Base-by-base conservation (phyloP, 2,113 vertebrate genomes). In the Perca fluviatilis region DNA sequence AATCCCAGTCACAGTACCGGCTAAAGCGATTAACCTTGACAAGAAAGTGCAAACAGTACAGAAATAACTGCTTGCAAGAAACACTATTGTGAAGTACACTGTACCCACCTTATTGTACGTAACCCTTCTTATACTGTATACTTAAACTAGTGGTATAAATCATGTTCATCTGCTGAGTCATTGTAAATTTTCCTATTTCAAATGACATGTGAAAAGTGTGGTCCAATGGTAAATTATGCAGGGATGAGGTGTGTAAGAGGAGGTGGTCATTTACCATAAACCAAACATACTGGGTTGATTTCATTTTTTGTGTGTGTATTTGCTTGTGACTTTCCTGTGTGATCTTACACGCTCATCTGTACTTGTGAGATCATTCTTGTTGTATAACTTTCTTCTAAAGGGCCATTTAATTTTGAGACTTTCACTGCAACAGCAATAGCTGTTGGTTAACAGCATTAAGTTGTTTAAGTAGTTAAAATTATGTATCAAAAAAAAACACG, bases 201-300 rank as follows among this genome's bases (percentile, higher is more conserved):
- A 40, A 61, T 71, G 1, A 57, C 54, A 43, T 54, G 40, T 71
- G 1, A 57, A 50, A 43, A 50, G 40, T 80, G 76, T 68, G 79
- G 72, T 58, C 23, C 2, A 62, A 49, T 11, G 56, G 73, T 65
- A 5, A 68, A 19, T 49, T 49, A 21, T 77, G 86, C 81, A 77
- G 16, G 49, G 27, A 73, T 86, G 10, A 86, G 40, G 40, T 87
- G 89, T 83, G 79, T 71, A 5, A 79, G 11, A 84, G 89, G 86
- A 83, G 36, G 27, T 75, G 65, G 61, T 56, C 51, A 77, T 62
- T 77, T 68, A 65, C 63, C 73, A 54, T 54, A 49, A 84, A 72
- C 85, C 69, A 74, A 36, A 75, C 27, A 57, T 30, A 46, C 51
- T 56, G 27, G 77, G 77, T 80, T 27, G 21, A 81, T 75, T 66